Base-by-base conservation (phyloP, 2,888 invertebrate genomes). In the Andricus quercusramuli region DNA sequence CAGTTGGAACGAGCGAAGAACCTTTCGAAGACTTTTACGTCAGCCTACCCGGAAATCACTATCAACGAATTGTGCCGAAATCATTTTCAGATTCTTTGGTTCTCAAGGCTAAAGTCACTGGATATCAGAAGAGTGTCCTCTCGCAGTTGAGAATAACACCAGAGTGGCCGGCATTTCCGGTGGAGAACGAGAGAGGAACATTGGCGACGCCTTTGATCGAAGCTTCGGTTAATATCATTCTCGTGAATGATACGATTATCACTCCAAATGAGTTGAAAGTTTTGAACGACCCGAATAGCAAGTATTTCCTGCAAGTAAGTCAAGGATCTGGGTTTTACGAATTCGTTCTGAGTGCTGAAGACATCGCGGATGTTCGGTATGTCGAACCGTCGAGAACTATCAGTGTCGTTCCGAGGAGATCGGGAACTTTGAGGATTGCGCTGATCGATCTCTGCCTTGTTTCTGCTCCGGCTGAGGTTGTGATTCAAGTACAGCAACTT, bases 321-420 rank as follows among this genome's bases (percentile, higher is more conserved):
- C 94, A 95, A 88, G 96, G 96, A 0, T 96, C 96, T 0, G 96
- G 96, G 3, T 95, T 94, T 87, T 96, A 95, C 89, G 93, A 95
- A 85, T 89, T 96, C 29, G 91, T 94, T 3, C 88, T 94, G 15
- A 94, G 93, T 82, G 91, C 93, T 0, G 91, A 93, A 1, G 93
- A 94, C n/a, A 91, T 95, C 13, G 95, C 95, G 0, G 91, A 93
- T n/a, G 93, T 95, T 9, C 93, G 93, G 59, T 95, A 95, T 84
- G 90, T 93, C 22, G 94, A 94, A 65, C 90, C 90, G 5, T 91
- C 91, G 0, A 90, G 93, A 77, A 92, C 94, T 74, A 93, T 95
- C 56, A 94, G 94, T 86, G 92, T 95, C 22, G 91, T 91, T 25
- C 96, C 96, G 0, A 89, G 94, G 79, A 93, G 91, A 79, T 94